Conservation (phyloP, 1,140 invertebrate genomes). For the Ooceraea biroi region DNA sequence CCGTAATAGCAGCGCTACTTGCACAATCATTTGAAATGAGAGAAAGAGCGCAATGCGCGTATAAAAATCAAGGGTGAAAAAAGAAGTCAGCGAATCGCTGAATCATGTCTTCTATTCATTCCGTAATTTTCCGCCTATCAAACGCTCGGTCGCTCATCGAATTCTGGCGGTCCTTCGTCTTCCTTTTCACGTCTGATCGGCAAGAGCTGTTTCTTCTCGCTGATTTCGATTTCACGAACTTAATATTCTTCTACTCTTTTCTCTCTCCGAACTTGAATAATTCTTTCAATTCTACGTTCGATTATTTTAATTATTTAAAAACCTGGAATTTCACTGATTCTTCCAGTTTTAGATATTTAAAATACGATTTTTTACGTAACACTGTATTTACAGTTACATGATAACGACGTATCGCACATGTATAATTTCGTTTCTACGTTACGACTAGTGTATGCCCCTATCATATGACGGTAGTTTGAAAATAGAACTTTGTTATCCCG, state of each 20-base stretch:
- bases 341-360: background rate
- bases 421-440: background rate
- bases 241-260: background rate
- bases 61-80: constrained; percentile 34
- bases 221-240: constrained; percentile 7
- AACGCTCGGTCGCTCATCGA: constrained; percentile 52
- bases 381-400: too few relatives aligned
- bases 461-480: background rate
- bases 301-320: background rate
- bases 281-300: background rate
- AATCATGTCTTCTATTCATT: constrained; percentile 66
- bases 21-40: constrained; percentile 8
- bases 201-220: constrained; percentile 22
- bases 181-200: constrained; percentile 26
- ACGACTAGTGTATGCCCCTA: background rate
- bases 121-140: constrained; percentile 71
- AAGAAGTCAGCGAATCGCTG: constrained; percentile 63
- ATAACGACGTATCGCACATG: too few relatives aligned
- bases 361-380: too few relatives aligned
- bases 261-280: background rate
- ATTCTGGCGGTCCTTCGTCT: constrained; percentile 10
- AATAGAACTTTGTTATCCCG: background rate
- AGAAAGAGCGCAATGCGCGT: background rate
- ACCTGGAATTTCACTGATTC: background rate
- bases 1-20: constrained; percentile 14